Percentiles rank a stretch among this genome's conserved stretches.
These are phyloP conservation scores for Centropyge bicolor DNA, from an alignment of 2,797 vertebrate species.

Conservation along the genomic window DNA sequence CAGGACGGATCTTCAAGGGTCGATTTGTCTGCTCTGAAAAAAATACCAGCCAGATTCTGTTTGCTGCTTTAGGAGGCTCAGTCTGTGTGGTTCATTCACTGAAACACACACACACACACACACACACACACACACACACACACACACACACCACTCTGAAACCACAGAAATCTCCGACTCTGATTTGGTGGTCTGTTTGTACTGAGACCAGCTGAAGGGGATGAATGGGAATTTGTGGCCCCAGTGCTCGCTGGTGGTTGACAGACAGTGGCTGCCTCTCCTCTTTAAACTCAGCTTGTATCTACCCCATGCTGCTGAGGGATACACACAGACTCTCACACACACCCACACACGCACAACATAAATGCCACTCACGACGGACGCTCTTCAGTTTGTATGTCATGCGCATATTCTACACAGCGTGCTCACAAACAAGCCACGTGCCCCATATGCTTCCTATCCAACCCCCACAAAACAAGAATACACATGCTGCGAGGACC, in stretches of 20 bases:
- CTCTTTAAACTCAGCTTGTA: constrained; percentile 58
- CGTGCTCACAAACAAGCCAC: constrained; percentile 30
- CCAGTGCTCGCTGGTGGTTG: constrained; percentile 42
- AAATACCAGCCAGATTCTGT: constrained; percentile 30
- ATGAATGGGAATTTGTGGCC: constrained; percentile 49
- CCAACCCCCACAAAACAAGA: not conserved
- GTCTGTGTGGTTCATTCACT: constrained; percentile 14
- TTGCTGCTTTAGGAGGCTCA: constrained; percentile 39
- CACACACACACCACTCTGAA: constrained; percentile 12
- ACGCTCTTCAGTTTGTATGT: constrained; percentile 23
- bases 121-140: constrained; percentile 4
- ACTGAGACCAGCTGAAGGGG: constrained; percentile 48
- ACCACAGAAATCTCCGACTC: constrained; percentile 33
- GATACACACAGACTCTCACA: constrained; percentile 36
- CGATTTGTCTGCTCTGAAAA: constrained; percentile 28
- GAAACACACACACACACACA: constrained; percentile 1
- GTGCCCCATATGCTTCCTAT: constrained; percentile 10
- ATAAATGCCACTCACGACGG: constrained; percentile 34
- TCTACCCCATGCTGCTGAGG: constrained; percentile 55
- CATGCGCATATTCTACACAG: constrained; percentile 23
- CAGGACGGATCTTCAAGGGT: constrained; percentile 33
- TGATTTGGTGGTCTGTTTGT: constrained; percentile 57
- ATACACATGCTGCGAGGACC: not conserved
- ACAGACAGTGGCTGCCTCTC: constrained; percentile 51
- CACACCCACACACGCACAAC: constrained; percentile 24